Base-by-base conservation (phyloP, 2,888 invertebrate species). In the Mimas tiliae region DNA sequence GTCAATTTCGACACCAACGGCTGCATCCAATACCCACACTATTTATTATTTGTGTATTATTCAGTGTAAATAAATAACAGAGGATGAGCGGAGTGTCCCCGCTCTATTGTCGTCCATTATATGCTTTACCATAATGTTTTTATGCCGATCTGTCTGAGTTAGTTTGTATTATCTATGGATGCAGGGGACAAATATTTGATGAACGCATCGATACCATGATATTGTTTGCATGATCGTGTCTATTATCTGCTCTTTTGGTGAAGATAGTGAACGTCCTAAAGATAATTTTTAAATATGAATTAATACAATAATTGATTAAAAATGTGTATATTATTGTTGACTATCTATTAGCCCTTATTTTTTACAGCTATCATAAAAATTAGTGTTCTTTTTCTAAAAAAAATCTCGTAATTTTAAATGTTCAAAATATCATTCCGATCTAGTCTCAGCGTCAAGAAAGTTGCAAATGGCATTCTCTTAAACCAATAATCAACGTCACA, bases 1-100 rank as follows among this genome's bases (percentile, higher is more conserved):
- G 89, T 91, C 84, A 89, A 87, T 89, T 88, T 80, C 88, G 87
- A 91, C 91, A 91, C 88, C 87, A 87, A 82, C 87, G 87, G 89
- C 84, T 86, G 86, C 85, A 77, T 76, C 80, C 82, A 86, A 86
- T 87, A 85, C 81, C 76, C 72, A 76, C 81, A 78, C 79, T 83
- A 88, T 89, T 88, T 90, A 91, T 91, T 91, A 91, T 92, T 85
- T 87, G 88, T 89, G 86, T 88, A 91, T 90, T 88, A 88, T 90
- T 89, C 88, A 80, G 78, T 83, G 86, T 85, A 90, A 89, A 90
- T 91, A 91, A 90, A 90, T 90, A 87, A 84, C 82, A 81, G 83
- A 83, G 84, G 84, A 83, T 81, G 78, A 76, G 77, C 81, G 85
- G 85, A 84, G 80, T 83, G 84, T 89, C 77, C 74, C 74, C 76